phyloP scores from a whole-genome alignment of 2,888 invertebrate genomes.

The Heliconius hortense region DNA sequence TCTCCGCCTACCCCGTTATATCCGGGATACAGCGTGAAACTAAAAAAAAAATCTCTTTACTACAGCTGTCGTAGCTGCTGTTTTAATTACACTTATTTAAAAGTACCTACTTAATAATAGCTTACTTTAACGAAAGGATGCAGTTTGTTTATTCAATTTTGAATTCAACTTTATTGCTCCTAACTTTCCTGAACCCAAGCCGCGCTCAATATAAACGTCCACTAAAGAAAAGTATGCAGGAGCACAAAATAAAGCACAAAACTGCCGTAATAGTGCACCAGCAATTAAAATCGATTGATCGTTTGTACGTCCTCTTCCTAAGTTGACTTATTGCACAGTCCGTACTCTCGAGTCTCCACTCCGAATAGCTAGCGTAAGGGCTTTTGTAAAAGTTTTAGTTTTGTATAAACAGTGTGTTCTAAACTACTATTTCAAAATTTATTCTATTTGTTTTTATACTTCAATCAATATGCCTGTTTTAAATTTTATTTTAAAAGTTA shows the following conservation, averaged over 20 bases:
- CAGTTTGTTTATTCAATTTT: slow-evolving; percentile 25
- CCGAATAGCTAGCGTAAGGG: slow-evolving; percentile 13
- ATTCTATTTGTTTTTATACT: too few relatives aligned
- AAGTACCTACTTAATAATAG: too few relatives aligned
- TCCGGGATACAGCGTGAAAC: too few relatives aligned
- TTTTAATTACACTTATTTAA: too few relatives aligned
- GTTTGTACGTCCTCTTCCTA: slow-evolving; percentile 31
- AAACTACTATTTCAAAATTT: too few relatives aligned
- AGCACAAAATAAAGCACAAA: slow-evolving; percentile 32
- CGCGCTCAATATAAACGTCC: slow-evolving; percentile 39
- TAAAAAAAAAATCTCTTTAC: too few relatives aligned
- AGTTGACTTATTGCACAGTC: slow-evolving; percentile 25
- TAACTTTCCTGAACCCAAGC: slow-evolving; percentile 24
- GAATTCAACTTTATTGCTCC: slow-evolving; percentile 33
- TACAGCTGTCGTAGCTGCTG: too few relatives aligned
- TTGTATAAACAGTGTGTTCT: too few relatives aligned
- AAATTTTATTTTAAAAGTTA: too few relatives aligned
- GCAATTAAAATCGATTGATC: slow-evolving; percentile 39
- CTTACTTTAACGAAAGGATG: slow-evolving; percentile 15
- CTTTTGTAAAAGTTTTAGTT: slow-evolving; percentile 19
- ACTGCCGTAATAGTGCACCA: slow-evolving; percentile 33
- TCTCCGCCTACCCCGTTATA: too few relatives aligned
- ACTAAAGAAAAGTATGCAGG: slow-evolving; percentile 32
- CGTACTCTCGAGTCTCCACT: slow-evolving; percentile 7
- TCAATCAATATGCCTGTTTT: too few relatives aligned